These are phyloP conservation scores for Alectoris magna DNA, from an alignment of 2,797 vertebrate species.

Conservation along the genomic window DNA sequence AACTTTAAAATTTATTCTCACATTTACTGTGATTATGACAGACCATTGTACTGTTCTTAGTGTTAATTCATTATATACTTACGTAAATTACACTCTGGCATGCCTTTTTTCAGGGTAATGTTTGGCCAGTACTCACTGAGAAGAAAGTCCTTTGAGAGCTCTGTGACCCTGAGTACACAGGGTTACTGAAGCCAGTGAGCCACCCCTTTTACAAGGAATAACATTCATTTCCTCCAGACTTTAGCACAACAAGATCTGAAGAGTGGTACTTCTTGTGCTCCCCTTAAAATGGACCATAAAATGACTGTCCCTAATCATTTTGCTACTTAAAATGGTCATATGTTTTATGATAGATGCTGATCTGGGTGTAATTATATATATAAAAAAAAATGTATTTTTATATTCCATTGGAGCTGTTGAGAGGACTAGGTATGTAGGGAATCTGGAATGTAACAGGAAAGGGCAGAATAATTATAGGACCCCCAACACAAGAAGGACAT, in stretches of 20 bases:
- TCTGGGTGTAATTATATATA: too few relatives aligned
- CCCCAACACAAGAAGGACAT: too few relatives aligned
- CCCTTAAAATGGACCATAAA: background rate
- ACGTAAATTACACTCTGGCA: background rate
- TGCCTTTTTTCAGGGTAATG: fast-evolving
- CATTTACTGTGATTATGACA: background rate
- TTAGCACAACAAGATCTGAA: background rate
- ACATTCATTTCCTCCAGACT: background rate
- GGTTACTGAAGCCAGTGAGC: background rate
- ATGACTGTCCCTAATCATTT: background rate
- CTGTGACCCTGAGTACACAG: background rate
- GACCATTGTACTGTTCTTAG: background rate
- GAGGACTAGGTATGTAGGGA: background rate
- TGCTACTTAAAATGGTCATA: too few relatives aligned
- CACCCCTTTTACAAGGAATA: background rate
- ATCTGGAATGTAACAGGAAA: background rate
- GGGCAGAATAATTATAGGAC: background rate
- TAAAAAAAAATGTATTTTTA: too few relatives aligned
- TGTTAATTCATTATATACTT: background rate
- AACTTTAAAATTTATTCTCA: background rate
- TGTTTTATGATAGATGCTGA: too few relatives aligned
- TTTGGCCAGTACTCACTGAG: background rate
- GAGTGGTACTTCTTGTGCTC: background rate
- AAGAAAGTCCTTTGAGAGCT: background rate
- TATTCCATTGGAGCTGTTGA: background rate